phyloP scores from a whole-genome alignment of 1,140 invertebrate species.

The Contarinia nasturtii region DNA sequence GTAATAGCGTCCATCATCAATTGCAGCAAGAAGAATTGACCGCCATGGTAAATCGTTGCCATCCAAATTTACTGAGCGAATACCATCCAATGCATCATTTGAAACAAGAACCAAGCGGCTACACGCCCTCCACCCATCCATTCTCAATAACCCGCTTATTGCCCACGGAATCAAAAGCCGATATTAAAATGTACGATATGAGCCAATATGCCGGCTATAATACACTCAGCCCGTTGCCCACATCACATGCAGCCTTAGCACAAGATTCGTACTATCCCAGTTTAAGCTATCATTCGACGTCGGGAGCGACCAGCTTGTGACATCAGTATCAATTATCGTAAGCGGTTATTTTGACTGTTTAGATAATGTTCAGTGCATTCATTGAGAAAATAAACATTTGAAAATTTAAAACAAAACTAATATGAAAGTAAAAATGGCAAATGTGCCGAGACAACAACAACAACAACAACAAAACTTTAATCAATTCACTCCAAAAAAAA shows the following conservation, averaged over 20 bases:
- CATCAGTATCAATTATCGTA: constrained; percentile 50
- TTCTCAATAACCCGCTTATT: constrained; percentile 85
- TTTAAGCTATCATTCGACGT: constrained; percentile 48
- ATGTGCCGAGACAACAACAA: too few species aligned
- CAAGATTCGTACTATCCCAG: constrained; percentile 68
- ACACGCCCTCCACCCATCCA: constrained; percentile 65
- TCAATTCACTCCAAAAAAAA: constrained; percentile 11
- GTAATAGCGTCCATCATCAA: constrained; percentile 23
- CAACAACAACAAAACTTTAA: too few species aligned
- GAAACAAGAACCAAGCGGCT: constrained; percentile 60
- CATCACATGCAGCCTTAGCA: constrained; percentile 37
- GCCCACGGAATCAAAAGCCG: constrained; percentile 64
- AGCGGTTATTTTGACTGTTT: constrained; percentile 16
- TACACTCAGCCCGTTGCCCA: constrained; percentile 34
- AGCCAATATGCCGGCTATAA: constrained; percentile 45
- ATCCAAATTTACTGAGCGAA: constrained; percentile 32
- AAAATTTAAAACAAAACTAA: too few species aligned
- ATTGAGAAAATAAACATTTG: too few species aligned
- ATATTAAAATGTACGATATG: constrained; percentile 66
- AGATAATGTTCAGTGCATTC: too few species aligned
- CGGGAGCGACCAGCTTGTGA: constrained; percentile 49
- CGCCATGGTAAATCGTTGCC: constrained; percentile 41
- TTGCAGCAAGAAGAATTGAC: constrained; percentile 40
- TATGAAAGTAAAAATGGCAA: too few species aligned
- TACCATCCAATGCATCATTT: constrained; percentile 43